Evolutionary conservation across 2,113 vertebrate genomes (phyloP).

Genomic region (Numenius arquata): DNA sequence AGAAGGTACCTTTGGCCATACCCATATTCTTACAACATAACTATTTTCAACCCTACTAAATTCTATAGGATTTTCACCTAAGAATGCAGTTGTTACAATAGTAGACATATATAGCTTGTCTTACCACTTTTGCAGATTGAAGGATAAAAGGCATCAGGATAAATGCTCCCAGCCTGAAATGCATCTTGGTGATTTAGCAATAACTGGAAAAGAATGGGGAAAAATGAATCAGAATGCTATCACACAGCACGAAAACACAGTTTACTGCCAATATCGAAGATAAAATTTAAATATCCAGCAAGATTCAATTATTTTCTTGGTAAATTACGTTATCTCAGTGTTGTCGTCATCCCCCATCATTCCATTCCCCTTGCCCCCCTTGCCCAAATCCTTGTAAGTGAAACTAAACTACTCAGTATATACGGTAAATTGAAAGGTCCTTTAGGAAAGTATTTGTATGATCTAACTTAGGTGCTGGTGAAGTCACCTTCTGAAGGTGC

Average conservation of each 20-base stretch:
- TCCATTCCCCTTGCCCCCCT: accelerated
- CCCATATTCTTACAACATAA: not conserved
- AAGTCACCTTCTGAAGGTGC: not conserved
- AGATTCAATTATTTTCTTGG: not conserved
- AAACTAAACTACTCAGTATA: not conserved
- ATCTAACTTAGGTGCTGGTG: not conserved
- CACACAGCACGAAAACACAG: not conserved
- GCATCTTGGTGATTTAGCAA: slow-evolving; percentile 75
- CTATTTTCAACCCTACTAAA: not conserved
- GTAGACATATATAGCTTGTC: not conserved
- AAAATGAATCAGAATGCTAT: not conserved
- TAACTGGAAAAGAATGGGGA: slow-evolving; percentile 49
- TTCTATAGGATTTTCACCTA: not conserved
- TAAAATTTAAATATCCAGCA: not conserved
- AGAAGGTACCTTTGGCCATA: not conserved
- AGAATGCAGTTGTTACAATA: not conserved
- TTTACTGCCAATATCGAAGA: not conserved
- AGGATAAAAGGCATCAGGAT: slow-evolving; percentile 79
- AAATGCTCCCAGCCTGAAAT: slow-evolving; percentile 77
- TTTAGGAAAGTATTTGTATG: not conserved
- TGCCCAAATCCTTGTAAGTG: not conserved
- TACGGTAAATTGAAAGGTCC: not conserved
- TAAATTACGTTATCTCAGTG: not conserved
- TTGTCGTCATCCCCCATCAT: not conserved
- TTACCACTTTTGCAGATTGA: slow-evolving; percentile 73